Percentiles rank a stretch among this genome's conserved stretches.
phyloP scores from a whole-genome alignment of 2,888 invertebrate species.

The Doris montereyensis region DNA sequence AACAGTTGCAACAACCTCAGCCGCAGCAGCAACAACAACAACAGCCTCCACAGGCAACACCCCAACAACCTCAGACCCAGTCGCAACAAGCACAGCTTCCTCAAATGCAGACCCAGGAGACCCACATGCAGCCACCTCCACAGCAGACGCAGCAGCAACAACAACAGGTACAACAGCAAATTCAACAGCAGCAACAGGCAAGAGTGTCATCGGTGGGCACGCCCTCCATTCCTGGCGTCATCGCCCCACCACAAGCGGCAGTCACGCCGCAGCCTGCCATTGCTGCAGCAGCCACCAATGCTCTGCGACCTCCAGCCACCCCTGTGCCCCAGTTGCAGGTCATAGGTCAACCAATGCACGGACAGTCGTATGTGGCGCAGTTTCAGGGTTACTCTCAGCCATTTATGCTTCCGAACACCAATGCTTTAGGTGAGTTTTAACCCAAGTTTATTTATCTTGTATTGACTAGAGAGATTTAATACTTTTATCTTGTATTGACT shows the following conservation, averaged over 20 bases:
- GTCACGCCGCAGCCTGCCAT: slow-evolving; percentile 46
- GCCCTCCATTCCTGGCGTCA: slow-evolving; percentile 27
- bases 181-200: slow-evolving; percentile 40
- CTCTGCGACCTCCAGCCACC: slow-evolving; percentile 48
- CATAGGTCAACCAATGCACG: slow-evolving; percentile 62
- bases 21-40: no score
- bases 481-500: no score
- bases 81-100: slow-evolving; percentile 44
- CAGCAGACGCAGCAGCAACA: slow-evolving; percentile 46
- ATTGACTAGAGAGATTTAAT: no score
- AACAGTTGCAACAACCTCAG: no score
- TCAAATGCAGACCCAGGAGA: no score
- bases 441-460: no score
- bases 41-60: slow-evolving; percentile 39
- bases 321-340: slow-evolving; percentile 64
- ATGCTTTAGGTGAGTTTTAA: slow-evolving; percentile 58
- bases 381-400: slow-evolving; percentile 59
- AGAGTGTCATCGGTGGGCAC: slow-evolving; percentile 33
- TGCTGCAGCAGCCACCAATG: slow-evolving; percentile 51
- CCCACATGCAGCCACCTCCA: slow-evolving; percentile 44
- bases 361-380: slow-evolving; percentile 60
- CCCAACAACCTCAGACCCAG: slow-evolving; percentile 35
- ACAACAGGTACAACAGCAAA: slow-evolving; percentile 42
- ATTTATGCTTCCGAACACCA: slow-evolving; percentile 63
- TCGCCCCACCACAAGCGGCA: slow-evolving; percentile 45